Conservation (phyloP, 2,888 invertebrate species). For the Apodemia duryi region DNA sequence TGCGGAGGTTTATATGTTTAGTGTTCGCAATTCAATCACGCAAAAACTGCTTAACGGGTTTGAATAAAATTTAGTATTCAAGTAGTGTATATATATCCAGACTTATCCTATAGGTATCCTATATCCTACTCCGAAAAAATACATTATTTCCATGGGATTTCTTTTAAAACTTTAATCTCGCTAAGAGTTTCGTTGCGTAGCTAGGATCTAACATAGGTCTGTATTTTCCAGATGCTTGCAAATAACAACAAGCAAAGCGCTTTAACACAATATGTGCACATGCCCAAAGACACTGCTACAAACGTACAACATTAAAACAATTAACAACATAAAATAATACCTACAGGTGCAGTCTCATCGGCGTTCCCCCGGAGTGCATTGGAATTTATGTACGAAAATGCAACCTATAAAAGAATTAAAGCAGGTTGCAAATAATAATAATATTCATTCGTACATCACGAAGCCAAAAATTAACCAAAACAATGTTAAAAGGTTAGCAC, state of each 20-base stretch:
- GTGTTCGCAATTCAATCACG: too few relatives aligned
- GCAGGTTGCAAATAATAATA: slow-evolving; percentile 72
- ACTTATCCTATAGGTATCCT: too few relatives aligned
- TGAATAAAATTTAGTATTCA: too few relatives aligned
- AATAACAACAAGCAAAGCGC: not conserved
- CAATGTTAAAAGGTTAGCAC: slow-evolving; percentile 41
- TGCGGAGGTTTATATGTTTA: too few relatives aligned
- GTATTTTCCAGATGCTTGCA: not conserved
- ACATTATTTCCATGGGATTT: too few relatives aligned
- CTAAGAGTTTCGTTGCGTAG: not conserved
- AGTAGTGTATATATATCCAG: too few relatives aligned
- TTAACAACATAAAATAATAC: slow-evolving; percentile 65
- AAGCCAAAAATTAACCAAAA: slow-evolving; percentile 36
- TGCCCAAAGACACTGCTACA: slow-evolving; percentile 14
- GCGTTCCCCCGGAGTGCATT: slow-evolving; percentile 62
- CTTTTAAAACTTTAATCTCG: not conserved
- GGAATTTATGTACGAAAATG: slow-evolving; percentile 78
- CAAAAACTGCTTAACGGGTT: too few relatives aligned
- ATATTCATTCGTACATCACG: slow-evolving; percentile 42
- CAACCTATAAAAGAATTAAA: slow-evolving; percentile 82
- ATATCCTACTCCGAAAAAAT: too few relatives aligned
- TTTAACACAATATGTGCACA: not conserved
- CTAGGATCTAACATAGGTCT: not conserved
- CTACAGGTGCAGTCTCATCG: slow-evolving; percentile 85
- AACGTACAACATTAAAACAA: slow-evolving; percentile 6